These are phyloP conservation scores for Grammomys surdaster DNA, from an alignment of 2,113 vertebrate species.

Conservation along the genomic window DNA sequence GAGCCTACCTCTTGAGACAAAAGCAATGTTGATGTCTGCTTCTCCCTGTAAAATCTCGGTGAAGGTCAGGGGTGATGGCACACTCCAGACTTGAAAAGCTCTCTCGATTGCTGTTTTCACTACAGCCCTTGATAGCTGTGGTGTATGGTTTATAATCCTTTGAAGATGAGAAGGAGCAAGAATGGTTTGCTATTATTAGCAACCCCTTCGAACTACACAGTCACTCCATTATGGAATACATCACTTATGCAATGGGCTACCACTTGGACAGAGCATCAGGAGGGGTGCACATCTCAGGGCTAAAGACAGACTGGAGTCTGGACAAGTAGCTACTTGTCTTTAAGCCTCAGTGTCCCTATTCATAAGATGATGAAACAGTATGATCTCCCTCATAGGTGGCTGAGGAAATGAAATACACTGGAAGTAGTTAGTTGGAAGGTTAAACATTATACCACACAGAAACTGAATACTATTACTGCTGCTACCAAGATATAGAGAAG, in stretches of 20 bases:
- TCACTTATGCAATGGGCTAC: fast-evolving
- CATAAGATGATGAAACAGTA: not conserved
- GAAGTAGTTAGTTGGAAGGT: not conserved
- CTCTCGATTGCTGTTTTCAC: constrained; percentile 87
- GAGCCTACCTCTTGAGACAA: constrained; percentile 86
- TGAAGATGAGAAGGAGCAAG: constrained; percentile 53
- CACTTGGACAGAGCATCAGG: not conserved
- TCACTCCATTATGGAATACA: not conserved
- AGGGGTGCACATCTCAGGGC: not conserved
- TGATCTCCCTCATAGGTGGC: not conserved
- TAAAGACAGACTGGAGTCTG: not conserved
- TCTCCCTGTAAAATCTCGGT: constrained; percentile 80
- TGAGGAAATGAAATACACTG: not conserved
- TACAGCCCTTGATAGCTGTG: constrained; percentile 86
- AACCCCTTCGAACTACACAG: not conserved
- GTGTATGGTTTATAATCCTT: constrained; percentile 94
- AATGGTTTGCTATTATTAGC: not conserved
- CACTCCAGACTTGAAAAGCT: constrained; percentile 92
- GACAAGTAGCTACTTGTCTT: not conserved
- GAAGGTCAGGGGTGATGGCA: constrained; percentile 90
- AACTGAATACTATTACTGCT: not conserved
- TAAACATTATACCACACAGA: not conserved
- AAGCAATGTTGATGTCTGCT: constrained; percentile 95
- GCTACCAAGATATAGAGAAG: not conserved
- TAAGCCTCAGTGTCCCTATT: not conserved